phyloP scores from a whole-genome alignment of 2,797 vertebrate genomes.

The Sebastes umbrosus region DNA sequence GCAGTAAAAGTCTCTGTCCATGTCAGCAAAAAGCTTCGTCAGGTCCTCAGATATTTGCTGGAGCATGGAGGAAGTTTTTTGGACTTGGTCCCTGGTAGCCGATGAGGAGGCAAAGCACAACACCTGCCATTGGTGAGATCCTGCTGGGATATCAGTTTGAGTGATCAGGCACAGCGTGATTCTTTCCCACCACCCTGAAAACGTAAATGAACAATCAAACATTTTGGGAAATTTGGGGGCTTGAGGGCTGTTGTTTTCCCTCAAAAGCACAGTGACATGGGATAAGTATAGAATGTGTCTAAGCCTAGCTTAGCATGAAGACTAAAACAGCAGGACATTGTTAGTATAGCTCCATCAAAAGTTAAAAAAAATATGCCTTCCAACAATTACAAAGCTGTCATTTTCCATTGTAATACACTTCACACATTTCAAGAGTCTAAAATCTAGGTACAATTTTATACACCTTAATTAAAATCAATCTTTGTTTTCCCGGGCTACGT shows the following conservation, averaged over 20 bases:
- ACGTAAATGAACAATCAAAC: not conserved
- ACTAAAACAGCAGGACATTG: not conserved
- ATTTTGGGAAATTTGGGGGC: not conserved
- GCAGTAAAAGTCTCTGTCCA: not conserved
- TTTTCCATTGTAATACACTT: not conserved
- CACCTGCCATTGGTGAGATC: not conserved
- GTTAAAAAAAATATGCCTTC: not conserved
- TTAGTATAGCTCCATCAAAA: not conserved
- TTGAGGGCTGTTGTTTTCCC: not conserved
- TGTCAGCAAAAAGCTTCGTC: conserved; percentile 4
- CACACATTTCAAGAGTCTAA: not conserved
- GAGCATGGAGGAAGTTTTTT: not conserved
- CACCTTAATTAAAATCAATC: not conserved
- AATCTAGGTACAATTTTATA: not conserved
- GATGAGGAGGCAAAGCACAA: not conserved
- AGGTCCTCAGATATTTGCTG: not conserved
- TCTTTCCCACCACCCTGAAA: not conserved
- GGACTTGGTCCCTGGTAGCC: not conserved
- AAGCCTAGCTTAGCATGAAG: too few relatives aligned
- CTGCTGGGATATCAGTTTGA: not conserved
- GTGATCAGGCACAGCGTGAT: not conserved
- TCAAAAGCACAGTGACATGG: not conserved
- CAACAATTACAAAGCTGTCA: not conserved
- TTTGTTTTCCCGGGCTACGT: not conserved
- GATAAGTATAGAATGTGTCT: not conserved